These are phyloP conservation scores for Ciconia boyciana DNA, from an alignment of 2,113 vertebrate species.

Conservation along the genomic window DNA sequence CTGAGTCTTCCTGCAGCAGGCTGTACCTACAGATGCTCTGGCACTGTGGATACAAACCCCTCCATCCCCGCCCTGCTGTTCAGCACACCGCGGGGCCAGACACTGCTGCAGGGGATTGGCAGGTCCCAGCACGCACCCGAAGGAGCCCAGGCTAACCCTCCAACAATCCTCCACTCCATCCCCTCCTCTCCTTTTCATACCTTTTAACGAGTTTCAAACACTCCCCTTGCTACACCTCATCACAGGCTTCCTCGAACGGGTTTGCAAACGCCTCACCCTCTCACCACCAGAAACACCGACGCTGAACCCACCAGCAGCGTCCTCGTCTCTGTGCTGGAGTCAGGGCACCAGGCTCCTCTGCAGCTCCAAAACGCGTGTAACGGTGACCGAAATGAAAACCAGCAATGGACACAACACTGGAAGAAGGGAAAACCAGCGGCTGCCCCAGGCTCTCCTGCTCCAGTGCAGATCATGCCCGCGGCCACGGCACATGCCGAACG, in stretches of 20 bases:
- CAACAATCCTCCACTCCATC: background rate
- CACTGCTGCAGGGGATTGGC: background rate
- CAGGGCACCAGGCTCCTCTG: background rate
- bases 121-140: background rate
- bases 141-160: background rate
- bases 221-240: background rate
- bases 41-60: background rate
- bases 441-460: background rate
- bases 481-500: background rate
- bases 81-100: background rate
- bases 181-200: background rate
- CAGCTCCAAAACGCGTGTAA: background rate
- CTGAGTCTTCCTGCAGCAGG: fast-evolving
- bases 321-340: background rate
- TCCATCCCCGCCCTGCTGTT: no score
- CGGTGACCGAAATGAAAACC: background rate
- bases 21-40: background rate
- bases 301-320: background rate
- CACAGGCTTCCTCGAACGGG: fast-evolving
- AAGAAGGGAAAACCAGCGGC: background rate
- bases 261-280: no score
- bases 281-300: background rate
- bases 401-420: background rate
- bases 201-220: background rate
- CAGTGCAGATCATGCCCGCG: fast-evolving